Evolutionary conservation across 2,113 vertebrate species (phyloP), one percentile per base, ranked within the genome.

Genomic region (Cephalophus harveyi): DNA sequence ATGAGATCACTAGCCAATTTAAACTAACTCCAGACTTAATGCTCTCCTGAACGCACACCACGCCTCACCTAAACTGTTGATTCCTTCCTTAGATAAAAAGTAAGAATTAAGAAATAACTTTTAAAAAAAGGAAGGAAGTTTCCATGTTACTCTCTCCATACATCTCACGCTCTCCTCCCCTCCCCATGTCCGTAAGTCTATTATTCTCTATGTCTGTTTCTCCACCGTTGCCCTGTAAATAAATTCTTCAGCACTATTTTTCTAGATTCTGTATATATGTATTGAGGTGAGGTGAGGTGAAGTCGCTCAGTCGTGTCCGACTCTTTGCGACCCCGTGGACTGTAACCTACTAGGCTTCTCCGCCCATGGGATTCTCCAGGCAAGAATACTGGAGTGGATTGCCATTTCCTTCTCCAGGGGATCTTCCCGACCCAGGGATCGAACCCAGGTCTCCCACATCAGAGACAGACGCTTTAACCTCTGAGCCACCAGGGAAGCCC

Each of bases 161-260:
- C n/a, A 36, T 36, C n/a, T 67, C 64, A 21, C 2, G 0, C 64
- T 71, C 17, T 36, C 64, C 64, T 71, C 33, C 33, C 33, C n/a
- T 71, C 16, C n/a, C 33, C 33, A 11, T 36, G 64, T 36, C n/a
- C 0, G 0, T 67, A 67, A 67, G n/a, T 36, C n/a, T 36, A 21
- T 67, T 36, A 21, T 67, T 36, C 33, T 67, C 33, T 67, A 17
- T 21, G n/a, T 67, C 64, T 36, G 64, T 36, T 19, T 67, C 64
- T 21, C 64, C 64, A 67, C 15, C 21, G 64, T 33, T n/a, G 15
- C 62, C 16, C 15, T 64, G 16, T 64, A 36, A 36, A 11, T 11
- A 67, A 67, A 67, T 67, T 67, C n/a, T 21, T 36, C n/a, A 36
- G 16, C n/a, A 67, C n/a, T n/a, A 11, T 67, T 36, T 67, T 67